phyloP scores from a whole-genome alignment of 2,113 vertebrate genomes.

The Coptodon rendalli region DNA sequence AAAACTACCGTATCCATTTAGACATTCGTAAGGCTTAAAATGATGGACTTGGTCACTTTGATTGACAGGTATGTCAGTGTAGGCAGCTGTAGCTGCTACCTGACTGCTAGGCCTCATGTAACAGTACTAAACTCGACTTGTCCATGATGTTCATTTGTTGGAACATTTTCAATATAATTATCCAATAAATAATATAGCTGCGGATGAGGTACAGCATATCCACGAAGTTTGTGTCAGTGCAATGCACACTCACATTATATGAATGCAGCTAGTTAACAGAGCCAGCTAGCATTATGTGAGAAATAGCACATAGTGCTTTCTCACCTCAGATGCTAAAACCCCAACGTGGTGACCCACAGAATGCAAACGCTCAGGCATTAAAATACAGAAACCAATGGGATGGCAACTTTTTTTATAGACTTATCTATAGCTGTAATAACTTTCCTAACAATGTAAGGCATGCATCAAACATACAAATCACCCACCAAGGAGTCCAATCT shows the following conservation, averaged over 20 bases:
- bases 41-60: not conserved
- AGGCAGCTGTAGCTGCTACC: not conserved
- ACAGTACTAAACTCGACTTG: fast-evolving
- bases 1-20: fast-evolving
- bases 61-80: fast-evolving
- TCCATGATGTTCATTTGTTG: not conserved
- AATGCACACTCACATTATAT: too few relatives aligned
- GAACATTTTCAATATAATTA: not conserved
- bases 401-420: not conserved
- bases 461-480: too few relatives aligned
- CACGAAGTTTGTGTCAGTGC: too few relatives aligned
- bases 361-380: not conserved
- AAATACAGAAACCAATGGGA: not conserved
- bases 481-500: not conserved
- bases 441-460: too few relatives aligned
- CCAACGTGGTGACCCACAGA: not conserved
- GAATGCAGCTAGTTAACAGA: not conserved
- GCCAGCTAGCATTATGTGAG: fast-evolving
- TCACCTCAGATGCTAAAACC: not conserved
- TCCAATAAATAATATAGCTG: not conserved
- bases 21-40: not conserved
- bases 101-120: not conserved
- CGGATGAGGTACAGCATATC: too few relatives aligned
- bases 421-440: too few relatives aligned
- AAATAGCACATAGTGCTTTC: not conserved